A percentile compares a stretch with the other conserved stretches of the same genome.
Conservation (phyloP, 53 echinoderm and acorn worm genomes). For the Arbacia lixula region DNA sequence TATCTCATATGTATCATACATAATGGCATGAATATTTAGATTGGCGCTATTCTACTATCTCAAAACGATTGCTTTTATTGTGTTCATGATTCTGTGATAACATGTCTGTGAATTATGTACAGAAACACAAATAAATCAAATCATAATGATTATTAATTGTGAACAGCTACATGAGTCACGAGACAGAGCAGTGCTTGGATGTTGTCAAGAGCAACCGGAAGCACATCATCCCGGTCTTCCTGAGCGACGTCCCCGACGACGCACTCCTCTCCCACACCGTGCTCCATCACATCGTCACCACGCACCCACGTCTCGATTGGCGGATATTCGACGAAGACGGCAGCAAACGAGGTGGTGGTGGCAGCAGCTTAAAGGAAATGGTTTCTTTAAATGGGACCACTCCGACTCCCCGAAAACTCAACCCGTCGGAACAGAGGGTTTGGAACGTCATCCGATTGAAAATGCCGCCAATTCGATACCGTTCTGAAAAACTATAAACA, state of each 20-base stretch:
- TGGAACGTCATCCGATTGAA: conserved; percentile 2
- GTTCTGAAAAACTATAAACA: no score
- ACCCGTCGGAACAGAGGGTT: background rate
- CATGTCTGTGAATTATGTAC: no score
- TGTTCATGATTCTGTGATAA: no score
- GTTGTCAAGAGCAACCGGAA: conserved; percentile 19
- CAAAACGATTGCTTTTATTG: no score
- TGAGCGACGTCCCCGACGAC: conserved; percentile 9
- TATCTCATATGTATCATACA: no score
- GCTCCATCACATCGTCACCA: conserved; percentile 32
- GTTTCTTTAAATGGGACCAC: no score
- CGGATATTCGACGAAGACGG: conserved; percentile 30
- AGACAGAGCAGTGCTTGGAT: conserved; percentile 28
- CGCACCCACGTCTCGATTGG: conserved; percentile 38
- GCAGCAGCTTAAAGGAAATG: no score
- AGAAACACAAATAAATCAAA: no score
- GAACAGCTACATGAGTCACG: background rate
- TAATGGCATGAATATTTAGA: no score
- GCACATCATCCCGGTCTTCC: conserved; percentile 21
- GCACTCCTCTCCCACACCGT: background rate
- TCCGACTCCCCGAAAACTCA: background rate
- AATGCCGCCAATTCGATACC: conserved; percentile 22
- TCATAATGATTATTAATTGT: background rate
- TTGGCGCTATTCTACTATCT: no score
- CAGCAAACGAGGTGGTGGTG: no score